Percentiles rank a stretch among this genome's conserved stretches.
Conservation (phyloP, 1,140 invertebrate genomes). For the Lordiphosa stackelbergi region DNA sequence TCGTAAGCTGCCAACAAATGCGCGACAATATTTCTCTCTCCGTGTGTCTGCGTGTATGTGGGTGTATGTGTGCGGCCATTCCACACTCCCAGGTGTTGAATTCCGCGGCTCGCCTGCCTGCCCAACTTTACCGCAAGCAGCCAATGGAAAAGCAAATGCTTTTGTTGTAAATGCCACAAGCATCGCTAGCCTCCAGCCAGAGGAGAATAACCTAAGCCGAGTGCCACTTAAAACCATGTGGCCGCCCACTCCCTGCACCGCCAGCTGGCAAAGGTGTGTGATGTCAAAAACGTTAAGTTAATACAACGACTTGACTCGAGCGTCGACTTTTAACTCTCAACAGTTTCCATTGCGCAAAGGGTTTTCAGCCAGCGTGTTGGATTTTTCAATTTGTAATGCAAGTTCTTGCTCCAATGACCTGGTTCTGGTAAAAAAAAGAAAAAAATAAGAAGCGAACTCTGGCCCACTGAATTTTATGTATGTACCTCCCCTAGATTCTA, state of each 20-base stretch:
- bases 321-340: conserved; percentile 59
- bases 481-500: too few species aligned
- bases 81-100: conserved; percentile 15
- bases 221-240: conserved; percentile 64
- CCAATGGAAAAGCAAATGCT: conserved; percentile 22
- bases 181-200: conserved; percentile 12
- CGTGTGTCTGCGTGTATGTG: background rate
- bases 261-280: conserved; percentile 32
- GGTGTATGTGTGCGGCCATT: conserved; percentile 9
- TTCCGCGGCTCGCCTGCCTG: conserved; percentile 15
- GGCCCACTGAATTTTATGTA: too few species aligned
- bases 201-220: background rate
- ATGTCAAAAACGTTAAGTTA: conserved; percentile 68
- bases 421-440: conserved; percentile 2
- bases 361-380: conserved; percentile 30
- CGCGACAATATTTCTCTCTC: conserved; percentile 65
- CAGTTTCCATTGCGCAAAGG: conserved; percentile 29
- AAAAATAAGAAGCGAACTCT: too few species aligned
- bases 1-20: conserved; percentile 73
- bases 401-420: conserved; percentile 56
- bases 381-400: conserved; percentile 64
- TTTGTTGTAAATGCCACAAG: conserved; percentile 43
- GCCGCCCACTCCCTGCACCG: conserved; percentile 25
- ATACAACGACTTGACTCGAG: conserved; percentile 54
- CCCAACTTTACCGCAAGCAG: conserved; percentile 4